Evolutionary conservation across 2,113 vertebrate species (phyloP), one percentile per base, ranked within the genome.

Genomic region (Pampusana beccarii): DNA sequence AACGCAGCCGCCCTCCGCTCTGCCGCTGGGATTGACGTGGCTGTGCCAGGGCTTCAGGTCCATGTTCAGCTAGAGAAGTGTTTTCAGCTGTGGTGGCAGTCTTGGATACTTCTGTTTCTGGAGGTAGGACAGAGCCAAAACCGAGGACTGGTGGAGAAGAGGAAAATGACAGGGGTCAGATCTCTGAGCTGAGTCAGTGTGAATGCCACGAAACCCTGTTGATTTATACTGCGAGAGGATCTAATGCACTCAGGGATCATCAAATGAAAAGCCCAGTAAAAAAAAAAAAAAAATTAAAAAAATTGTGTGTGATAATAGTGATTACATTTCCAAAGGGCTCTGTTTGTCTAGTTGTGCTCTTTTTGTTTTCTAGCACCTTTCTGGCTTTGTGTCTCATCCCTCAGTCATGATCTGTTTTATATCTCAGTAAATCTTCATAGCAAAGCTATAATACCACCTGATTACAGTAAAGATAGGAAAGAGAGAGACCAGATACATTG

Each of bases 1-100:
- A 51, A 29, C 1, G 0, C 50, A 79, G 60, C 51, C 1, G 0
- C 24, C 7, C 28, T 89, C 29, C 33, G 20, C 62, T 81, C 58
- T 67, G 50, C 36, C 2, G 1, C 5, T 24, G 28, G 13, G 42
- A 31, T 31, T 25, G 75, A 12, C 8, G 2, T 16, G 31, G 69
- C 80, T 42, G 2, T 75, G 51, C 31, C 53, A 62, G n/a, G 21
- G 10, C 64, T 75, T 72, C 0, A 2, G 64, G 40, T 6, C 4
- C 57, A 17, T 28, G 15, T 62, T 57, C 60, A 57, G 24, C 46
- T 61, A 19, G 44, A 74, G 33, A 33, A 61, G 16, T 26, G 38
- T 23, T 65, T 61, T 71, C 29, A 56, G 42, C 36, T 53, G 42
- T 53, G 77, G 42, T 46, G 56, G 69, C 20, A 21, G 13, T 50